Base-by-base conservation (phyloP, 2,797 vertebrate species). In the Sphenopsis melanotis region DNA sequence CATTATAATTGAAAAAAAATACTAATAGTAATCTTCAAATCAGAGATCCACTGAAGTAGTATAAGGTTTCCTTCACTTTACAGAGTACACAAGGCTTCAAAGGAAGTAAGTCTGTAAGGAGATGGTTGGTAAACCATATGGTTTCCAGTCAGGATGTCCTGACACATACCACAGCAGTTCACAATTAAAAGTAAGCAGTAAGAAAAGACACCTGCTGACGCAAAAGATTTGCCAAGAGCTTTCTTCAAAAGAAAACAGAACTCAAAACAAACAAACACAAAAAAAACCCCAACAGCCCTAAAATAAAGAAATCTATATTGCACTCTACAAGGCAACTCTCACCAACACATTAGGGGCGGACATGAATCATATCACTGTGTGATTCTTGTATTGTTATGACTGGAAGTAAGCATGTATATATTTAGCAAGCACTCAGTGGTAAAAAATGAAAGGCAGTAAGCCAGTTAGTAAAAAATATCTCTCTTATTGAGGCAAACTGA, bases 91-190 rank as follows among this genome's bases (percentile, higher is more conserved):
- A 59, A 77, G 30, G 32, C 55, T 74, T 93, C 65, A 95, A 81
- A 95, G 91, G 91, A 96, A 91, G 42, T 29, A 49, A 42, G 42
- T 72, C 78, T 83, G n/a, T 82, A 83, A 90, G 82, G 78, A 72
- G 56, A 37, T 32, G 81, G 75, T 64, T 90, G 55, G 75, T 83
- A 89, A 94, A 89, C 89, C 89, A 96, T 91, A 96, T 93, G 94
- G 85, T 77, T 93, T 91, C 83, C 94, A 94, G 70, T 87, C 89
- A 96, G 83, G 81, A 94, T 93, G 85, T 94, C 82, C 83, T 89
- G 80, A 96, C 78, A 95, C 72, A 7, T 90, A 94, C 72, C 79
- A 92, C 85, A 95, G 83, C 70, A 71, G 87, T 59, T 94, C 85
- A 93, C 60, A 94, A 96, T 89, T 94, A 95, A 82, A 83, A 95